Conservation (phyloP, 2,797 vertebrate species). For the Adrianichthys oophorus region DNA sequence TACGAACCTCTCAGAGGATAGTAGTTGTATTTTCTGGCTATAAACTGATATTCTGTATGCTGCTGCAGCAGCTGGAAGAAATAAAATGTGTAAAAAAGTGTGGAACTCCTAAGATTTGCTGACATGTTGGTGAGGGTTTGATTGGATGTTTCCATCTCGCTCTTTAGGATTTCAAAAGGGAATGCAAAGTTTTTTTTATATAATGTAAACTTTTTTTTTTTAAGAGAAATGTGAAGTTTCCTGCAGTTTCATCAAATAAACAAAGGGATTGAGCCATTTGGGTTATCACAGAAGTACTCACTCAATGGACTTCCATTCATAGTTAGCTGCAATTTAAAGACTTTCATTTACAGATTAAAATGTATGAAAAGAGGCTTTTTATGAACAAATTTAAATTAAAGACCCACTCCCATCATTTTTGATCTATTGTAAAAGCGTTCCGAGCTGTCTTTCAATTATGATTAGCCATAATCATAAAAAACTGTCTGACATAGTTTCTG, state of each 20-base stretch:
- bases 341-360: neutral
- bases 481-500: no score
- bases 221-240: no score
- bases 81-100: constrained; percentile 35
- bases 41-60: neutral
- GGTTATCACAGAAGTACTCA: no score
- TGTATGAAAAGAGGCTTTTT: neutral
- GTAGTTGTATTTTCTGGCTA: constrained; percentile 30
- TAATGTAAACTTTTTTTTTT: constrained; percentile 2
- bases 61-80: constrained; percentile 8
- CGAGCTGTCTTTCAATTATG: no score
- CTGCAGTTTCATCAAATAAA: no score
- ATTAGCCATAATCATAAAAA: no score
- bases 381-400: no score
- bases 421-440: no score
- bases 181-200: constrained; percentile 2
- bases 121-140: constrained; percentile 31
- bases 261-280: no score
- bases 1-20: constrained; percentile 33
- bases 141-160: constrained; percentile 18
- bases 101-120: constrained; percentile 32
- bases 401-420: no score
- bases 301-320: neutral
- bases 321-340: neutral
- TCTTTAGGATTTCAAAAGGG: constrained; percentile 5